These are phyloP conservation scores for Oryzias celebensis DNA, from an alignment of 2,113 vertebrate species.

Conservation along the genomic window DNA sequence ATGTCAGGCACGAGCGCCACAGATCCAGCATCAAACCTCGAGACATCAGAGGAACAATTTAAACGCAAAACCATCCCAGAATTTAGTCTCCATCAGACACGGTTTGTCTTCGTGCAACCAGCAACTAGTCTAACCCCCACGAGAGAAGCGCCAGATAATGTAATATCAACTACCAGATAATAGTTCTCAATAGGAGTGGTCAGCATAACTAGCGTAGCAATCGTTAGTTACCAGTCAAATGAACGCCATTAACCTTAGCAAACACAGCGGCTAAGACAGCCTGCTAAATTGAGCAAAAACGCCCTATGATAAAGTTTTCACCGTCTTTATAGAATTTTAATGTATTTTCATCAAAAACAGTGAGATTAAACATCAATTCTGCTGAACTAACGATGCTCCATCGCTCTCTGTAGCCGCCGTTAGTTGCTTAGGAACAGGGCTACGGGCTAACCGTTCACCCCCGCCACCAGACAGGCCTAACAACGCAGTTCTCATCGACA, in stretches of 20 bases:
- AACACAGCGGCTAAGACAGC: constrained; percentile 38
- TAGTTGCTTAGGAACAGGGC: constrained; percentile 38
- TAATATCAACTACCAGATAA: neutral
- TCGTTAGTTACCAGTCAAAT: constrained; percentile 2
- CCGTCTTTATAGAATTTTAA: neutral
- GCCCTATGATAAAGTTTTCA: neutral
- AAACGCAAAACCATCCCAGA: too few species aligned
- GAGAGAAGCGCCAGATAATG: too few species aligned
- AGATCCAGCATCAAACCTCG: too few species aligned
- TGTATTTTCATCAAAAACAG: too few species aligned
- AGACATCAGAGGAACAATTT: too few species aligned
- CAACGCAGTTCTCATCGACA: constrained; percentile 53
- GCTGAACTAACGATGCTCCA: neutral
- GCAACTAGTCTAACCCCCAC: too few species aligned
- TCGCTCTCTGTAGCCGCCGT: neutral
- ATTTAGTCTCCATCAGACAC: too few species aligned
- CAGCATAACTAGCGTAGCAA: neutral
- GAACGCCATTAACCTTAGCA: constrained; percentile 44
- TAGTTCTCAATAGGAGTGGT: neutral
- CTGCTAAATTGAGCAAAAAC: constrained; percentile 2
- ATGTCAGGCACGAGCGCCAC: too few species aligned
- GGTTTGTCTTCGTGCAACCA: too few species aligned
- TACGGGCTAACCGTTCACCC: constrained; percentile 52
- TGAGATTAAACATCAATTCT: too few species aligned
- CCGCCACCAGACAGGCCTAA: constrained; percentile 66